phyloP scores from a whole-genome alignment of 2,113 vertebrate species.

The Mirounga angustirostris region DNA sequence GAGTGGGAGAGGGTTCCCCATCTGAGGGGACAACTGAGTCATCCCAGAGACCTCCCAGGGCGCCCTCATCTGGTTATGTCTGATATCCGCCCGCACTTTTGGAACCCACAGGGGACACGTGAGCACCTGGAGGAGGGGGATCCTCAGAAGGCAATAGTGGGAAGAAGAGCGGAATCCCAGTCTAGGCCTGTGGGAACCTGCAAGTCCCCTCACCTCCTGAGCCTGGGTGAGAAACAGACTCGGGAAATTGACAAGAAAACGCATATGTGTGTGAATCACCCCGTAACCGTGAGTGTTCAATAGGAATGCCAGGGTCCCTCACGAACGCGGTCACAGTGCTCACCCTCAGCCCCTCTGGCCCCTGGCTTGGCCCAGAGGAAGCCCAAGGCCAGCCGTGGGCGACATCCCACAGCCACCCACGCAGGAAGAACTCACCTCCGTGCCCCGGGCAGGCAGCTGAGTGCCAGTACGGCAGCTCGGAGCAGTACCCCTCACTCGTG shows the following conservation, averaged over 20 bases:
- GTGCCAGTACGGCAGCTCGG: neutral
- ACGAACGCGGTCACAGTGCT: accelerated
- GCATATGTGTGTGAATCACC: accelerated
- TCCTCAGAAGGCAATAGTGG: neutral
- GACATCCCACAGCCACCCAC: neutral
- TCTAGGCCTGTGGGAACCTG: neutral
- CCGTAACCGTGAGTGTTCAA: neutral
- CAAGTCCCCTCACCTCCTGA: neutral
- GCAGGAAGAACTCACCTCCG: neutral
- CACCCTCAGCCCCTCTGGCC: neutral
- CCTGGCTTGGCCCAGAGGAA: neutral
- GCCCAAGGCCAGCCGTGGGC: neutral
- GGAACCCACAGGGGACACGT: neutral
- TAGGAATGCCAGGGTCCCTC: accelerated
- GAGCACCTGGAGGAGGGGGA: neutral
- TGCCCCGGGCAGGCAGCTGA: neutral
- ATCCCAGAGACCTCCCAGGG: neutral
- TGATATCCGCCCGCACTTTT: neutral
- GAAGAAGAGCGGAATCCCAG: neutral
- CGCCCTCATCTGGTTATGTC: neutral
- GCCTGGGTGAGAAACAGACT: neutral
- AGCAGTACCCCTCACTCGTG: neutral
- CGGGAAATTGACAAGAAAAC: neutral
- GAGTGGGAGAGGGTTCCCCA: neutral
- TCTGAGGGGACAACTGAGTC: neutral